Percentiles rank a stretch among this genome's conserved stretches.
Evolutionary conservation across 2,888 invertebrate species (phyloP).

Genomic region (Desoria tigrina): DNA sequence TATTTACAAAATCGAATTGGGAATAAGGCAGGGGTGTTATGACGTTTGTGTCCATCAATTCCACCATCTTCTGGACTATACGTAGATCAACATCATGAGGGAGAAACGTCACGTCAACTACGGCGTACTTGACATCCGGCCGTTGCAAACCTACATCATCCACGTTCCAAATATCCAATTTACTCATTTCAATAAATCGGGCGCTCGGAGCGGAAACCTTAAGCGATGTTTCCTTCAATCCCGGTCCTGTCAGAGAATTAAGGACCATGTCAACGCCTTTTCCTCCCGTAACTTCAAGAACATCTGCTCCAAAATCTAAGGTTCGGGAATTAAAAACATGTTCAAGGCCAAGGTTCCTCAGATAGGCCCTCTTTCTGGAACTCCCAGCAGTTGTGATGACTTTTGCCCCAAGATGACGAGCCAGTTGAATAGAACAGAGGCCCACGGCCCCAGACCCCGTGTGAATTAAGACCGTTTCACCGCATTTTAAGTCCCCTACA

Average conservation of each 20-base stretch:
- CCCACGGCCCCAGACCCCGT: constrained; percentile 27
- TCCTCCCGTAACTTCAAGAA: constrained; percentile 1
- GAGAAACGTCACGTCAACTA: constrained; percentile 26
- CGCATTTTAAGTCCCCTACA: constrained; percentile 6
- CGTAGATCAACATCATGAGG: constrained; percentile 3
- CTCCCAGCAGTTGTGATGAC: constrained; percentile 34
- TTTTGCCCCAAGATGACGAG: constrained; percentile 10
- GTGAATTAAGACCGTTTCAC: constrained; percentile 21
- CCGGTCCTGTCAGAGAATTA: constrained; percentile 30
- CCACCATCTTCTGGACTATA: constrained; percentile 8
- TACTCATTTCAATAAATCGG: constrained; percentile 43
- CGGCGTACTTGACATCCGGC: constrained; percentile 35
- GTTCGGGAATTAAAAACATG: constrained; percentile 13
- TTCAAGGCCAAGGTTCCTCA: constrained; percentile 13
- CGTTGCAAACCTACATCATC: constrained; percentile 30
- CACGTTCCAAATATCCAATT: constrained; percentile 28
- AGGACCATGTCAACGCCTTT: constrained; percentile 38
- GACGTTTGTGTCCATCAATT: constrained; percentile 4
- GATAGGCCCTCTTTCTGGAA: constrained; percentile 20
- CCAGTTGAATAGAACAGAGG: constrained; percentile 25
- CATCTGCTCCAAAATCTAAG: not conserved
- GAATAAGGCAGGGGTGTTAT: constrained; percentile 31
- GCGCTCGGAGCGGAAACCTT: constrained; percentile 21
- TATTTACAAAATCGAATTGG: constrained; percentile 28
- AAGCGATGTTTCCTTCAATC: constrained; percentile 38